phyloP scores from a whole-genome alignment of 2,888 invertebrate species.

The Acheta domesticus region DNA sequence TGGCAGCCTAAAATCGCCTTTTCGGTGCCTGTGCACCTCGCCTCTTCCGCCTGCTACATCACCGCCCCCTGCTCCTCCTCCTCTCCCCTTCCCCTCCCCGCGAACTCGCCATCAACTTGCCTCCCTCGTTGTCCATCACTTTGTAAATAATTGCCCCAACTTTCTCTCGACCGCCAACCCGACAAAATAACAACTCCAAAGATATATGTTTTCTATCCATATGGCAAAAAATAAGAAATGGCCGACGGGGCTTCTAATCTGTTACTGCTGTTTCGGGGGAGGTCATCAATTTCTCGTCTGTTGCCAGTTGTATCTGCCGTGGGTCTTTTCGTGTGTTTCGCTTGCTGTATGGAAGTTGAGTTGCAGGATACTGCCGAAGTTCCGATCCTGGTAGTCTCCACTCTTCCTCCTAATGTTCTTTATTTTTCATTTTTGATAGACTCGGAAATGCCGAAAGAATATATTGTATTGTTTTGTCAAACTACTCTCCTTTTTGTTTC shows the following conservation, averaged over 20 bases:
- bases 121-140: constrained; percentile 18
- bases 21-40: no score
- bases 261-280: background rate
- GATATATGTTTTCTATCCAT: constrained; percentile 18
- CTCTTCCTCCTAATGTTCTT: no score
- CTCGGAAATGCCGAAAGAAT: no score
- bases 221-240: constrained; percentile 11
- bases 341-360: background rate
- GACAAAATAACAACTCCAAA: constrained; percentile 2
- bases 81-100: no score
- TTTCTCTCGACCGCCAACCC: constrained; percentile 6
- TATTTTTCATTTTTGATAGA: no score
- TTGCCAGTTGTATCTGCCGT: background rate
- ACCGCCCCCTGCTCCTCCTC: no score
- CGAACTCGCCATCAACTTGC: background rate
- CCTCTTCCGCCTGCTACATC: no score
- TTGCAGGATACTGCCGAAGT: background rate
- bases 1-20: no score
- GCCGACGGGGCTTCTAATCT: background rate
- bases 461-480: no score
- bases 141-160: constrained; percentile 18
- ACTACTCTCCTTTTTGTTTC: no score
- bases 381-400: background rate
- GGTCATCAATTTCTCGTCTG: constrained; percentile 18
- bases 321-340: background rate